Evolutionary conservation across 2,113 vertebrate species (phyloP), one percentile per base, ranked within the genome.

Genomic region (Cyphomyrus plagiostoma): DNA sequence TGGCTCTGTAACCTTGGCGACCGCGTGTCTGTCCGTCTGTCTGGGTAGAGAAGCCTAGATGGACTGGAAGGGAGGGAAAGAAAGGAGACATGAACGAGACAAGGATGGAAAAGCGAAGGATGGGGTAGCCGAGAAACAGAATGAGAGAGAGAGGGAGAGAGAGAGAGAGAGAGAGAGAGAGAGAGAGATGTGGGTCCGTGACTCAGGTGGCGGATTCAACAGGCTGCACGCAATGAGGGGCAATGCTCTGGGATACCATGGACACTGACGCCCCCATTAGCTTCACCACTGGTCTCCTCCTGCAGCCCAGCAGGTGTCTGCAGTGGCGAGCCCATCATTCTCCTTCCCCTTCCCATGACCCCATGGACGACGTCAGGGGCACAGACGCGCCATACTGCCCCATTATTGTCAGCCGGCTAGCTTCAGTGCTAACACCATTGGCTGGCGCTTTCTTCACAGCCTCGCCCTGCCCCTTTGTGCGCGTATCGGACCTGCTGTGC

Each of bases 141-240:
- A 62, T 62, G 53, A 21, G 26, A 48, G 46, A 21, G 50, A 53
- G 92, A 62, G 89, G 90, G 74, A 90, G 23, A 56, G 53, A n/a
- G 82, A 91, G 88, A 86, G 50, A 53, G 92, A 62, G 89, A 90
- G 74, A 90, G 39, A 56, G 53, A n/a, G 82, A 91, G 88, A 86
- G 50, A 58, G 70, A 89, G 85, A 91, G 91, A 8, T 88, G 30
- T 6, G 91, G 92, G 92, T 92, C 89, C 91, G 92, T 93, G 93
- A 88, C 86, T 70, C 86, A 93, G 91, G 91, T 90, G 94, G 94
- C 89, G 93, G 92, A 93, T 92, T 94, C 93, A 94, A 94, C 94
- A 95, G 93, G 94, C 94, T 89, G 88, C 80, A 89, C 86, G n/a
- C 10, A 23, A 45, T 50, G 62, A 50, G 13, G 74, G 35, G 35